Evolutionary conservation across 2,113 vertebrate genomes (phyloP), one percentile per base, ranked within the genome.

Genomic region (Lepisosteus oculatus): DNA sequence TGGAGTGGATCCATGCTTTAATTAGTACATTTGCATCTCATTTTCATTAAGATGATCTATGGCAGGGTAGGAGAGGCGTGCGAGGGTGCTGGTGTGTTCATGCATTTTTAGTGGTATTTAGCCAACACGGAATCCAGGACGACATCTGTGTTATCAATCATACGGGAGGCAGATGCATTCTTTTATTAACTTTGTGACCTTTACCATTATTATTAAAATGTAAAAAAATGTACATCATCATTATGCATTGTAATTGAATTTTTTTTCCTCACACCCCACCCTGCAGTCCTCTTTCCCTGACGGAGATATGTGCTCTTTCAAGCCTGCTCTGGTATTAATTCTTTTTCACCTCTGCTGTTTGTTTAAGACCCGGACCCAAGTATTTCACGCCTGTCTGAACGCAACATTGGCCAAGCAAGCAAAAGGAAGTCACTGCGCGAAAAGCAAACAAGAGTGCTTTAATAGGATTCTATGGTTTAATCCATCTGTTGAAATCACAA

Each of bases 1-100:
- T 72, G 59, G 74, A 73, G 55, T 73, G 55, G 65, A 73, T 71
- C 67, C 68, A 45, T 54, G 83, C 85, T 83, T 89, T 89, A 92
- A 91, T 89, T 86, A 91, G 87, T 67, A 83, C 79, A 92, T 92
- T 90, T 90, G 86, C 89, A 90, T 91, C 84, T 87, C 70, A 75
- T 80, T 82, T 90, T 85, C 88, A 91, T 92, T 91, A 91, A 83
- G 82, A 73, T 90, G 88, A 91, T 91, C 81, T 85, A 92, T 89
- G 82, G 78, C 76, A 77, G 80, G 73, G 81, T 76, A 65, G 80
- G 80, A 87, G 84, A 85, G 78, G 79, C 75, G 84, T 85, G 80
- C 81, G 83, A 83, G 80, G 81, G 80, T 76, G 82, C 74, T 79
- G 79, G 68, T 80, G 74, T 80, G 78, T 70, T 77, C 75, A 70